Conservation (phyloP, 2,888 invertebrate genomes). For the Cerastoderma edule region DNA sequence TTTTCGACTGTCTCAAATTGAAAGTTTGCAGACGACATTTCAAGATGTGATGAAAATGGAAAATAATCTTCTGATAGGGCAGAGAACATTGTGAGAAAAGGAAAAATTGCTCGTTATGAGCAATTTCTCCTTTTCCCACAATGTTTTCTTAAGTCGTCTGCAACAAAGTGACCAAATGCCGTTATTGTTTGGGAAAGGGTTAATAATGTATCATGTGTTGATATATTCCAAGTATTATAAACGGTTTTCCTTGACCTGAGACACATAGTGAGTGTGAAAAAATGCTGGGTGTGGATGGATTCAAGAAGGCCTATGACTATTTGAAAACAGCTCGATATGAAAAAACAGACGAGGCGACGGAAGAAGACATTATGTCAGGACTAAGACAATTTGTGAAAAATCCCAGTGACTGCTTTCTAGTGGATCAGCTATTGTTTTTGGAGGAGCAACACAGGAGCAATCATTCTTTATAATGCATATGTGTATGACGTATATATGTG, state of each 20-base stretch:
- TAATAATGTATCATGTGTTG: not conserved
- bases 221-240: not conserved
- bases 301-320: conserved; percentile 80
- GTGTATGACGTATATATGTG: too few species aligned
- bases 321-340: conserved; percentile 77
- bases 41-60: too few species aligned
- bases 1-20: too few species aligned
- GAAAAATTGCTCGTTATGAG: too few species aligned
- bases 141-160: too few species aligned
- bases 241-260: conserved; percentile 61
- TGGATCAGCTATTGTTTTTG: conserved; percentile 82
- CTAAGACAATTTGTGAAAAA: conserved; percentile 78
- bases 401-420: conserved; percentile 82
- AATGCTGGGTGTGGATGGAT: conserved; percentile 78
- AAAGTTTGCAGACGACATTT: too few species aligned
- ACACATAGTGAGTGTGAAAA: conserved; percentile 77
- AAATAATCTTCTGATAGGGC: too few species aligned
- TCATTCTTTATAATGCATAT: conserved; percentile 35
- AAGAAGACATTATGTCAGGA: conserved; percentile 80
- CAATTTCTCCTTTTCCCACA: too few species aligned
- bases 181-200: too few species aligned
- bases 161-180: too few species aligned
- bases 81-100: too few species aligned
- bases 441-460: conserved; percentile 75
- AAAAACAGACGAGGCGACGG: conserved; percentile 67